A percentile compares a stretch with the other conserved stretches of the same genome.
Evolutionary conservation across 2,113 vertebrate genomes (phyloP).

Genomic region (Atrichornis clamosus): DNA sequence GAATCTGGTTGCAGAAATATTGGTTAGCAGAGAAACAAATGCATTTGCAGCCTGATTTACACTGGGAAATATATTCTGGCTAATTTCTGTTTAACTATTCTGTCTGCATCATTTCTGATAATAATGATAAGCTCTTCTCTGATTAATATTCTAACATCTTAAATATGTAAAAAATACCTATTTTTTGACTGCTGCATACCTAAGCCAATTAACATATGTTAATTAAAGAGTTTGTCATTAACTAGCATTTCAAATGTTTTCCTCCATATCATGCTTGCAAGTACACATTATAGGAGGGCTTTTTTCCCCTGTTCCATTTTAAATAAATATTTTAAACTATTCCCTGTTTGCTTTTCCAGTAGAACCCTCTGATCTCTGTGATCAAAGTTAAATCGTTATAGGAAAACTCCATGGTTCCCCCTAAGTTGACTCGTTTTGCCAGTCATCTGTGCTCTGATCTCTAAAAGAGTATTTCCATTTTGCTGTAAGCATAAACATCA

Average conservation of each 20-base stretch:
- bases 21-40: background rate
- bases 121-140: constrained; percentile 35
- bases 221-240: constrained; percentile 63
- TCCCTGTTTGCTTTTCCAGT: constrained; percentile 1
- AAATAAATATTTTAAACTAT: constrained; percentile 50
- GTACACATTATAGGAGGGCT: background rate
- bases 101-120: constrained; percentile 43
- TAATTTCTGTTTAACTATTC: constrained; percentile 64
- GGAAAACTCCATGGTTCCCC: background rate
- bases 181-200: constrained; percentile 43
- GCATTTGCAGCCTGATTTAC: background rate
- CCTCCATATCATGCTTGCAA: background rate
- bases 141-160: constrained; percentile 60
- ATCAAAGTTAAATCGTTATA: constrained; percentile 44
- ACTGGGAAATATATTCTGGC: background rate
- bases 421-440: background rate
- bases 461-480: constrained; percentile 20
- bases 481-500: background rate
- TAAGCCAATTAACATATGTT: constrained; percentile 17
- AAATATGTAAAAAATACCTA: constrained; percentile 65
- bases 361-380: constrained; percentile 45
- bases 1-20: background rate
- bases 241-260: constrained; percentile 27
- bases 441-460: background rate
- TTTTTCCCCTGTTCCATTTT: background rate